A percentile compares a stretch with the other conserved stretches of the same genome.
These are phyloP conservation scores for Petrocephalus zakoni DNA, from an alignment of 2,113 vertebrate genomes.

Conservation along the genomic window DNA sequence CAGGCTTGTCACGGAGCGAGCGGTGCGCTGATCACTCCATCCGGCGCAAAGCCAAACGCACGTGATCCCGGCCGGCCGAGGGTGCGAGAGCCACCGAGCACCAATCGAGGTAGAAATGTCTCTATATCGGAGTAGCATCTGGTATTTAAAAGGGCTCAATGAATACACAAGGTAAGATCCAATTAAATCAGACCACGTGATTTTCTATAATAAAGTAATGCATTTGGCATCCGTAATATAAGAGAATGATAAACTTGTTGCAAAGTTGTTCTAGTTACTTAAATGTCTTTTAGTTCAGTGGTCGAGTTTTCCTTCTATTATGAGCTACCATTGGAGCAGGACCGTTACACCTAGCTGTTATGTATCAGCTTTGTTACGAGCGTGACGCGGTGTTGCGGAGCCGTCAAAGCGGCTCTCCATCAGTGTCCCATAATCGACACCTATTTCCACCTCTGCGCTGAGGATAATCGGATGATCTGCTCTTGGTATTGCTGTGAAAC, in stretches of 20 bases:
- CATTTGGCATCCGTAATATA: neutral
- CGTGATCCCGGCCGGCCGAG: conserved; percentile 49
- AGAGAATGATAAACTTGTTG: neutral
- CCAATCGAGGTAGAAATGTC: conserved; percentile 51
- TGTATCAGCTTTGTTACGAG: neutral
- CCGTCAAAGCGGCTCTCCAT: neutral
- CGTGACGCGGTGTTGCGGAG: neutral
- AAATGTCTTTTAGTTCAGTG: neutral
- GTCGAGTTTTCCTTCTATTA: neutral
- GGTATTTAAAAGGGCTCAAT: conserved; percentile 65
- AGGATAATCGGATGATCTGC: neutral
- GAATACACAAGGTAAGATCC: conserved; percentile 65
- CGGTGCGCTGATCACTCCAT: neutral
- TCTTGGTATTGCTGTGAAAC: neutral
- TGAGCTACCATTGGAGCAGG: neutral
- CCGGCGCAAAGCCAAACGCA: conserved; percentile 25
- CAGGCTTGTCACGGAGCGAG: neutral
- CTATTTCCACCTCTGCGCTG: neutral
- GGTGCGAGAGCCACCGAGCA: conserved; percentile 33
- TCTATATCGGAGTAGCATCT: conserved; percentile 68
- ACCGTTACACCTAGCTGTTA: neutral
- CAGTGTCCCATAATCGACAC: neutral
- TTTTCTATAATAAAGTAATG: neutral
- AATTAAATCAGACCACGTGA: neutral
- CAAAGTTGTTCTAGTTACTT: neutral